A percentile compares a stretch with the other conserved stretches of the same genome.
Evolutionary conservation across 2,797 vertebrate genomes (phyloP).

Genomic region (Taenioides sp.): DNA sequence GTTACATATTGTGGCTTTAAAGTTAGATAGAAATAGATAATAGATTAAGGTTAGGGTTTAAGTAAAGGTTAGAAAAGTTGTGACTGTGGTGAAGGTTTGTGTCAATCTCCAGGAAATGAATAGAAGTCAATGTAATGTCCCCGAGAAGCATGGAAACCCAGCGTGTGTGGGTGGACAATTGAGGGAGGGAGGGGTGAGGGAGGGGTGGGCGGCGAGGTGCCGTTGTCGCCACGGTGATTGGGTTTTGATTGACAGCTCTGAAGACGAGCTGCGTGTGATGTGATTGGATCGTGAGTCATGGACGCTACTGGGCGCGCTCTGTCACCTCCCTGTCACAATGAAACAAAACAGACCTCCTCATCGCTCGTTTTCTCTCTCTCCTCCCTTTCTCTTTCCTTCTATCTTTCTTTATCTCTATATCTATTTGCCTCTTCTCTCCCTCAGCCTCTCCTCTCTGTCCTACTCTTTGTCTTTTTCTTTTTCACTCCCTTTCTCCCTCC

Average conservation of each 20-base stretch:
- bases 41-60: no score
- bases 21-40: no score
- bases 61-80: no score
- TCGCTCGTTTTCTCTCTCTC: not conserved
- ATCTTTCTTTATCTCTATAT: not conserved
- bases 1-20: no score
- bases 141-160: no score
- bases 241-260: constrained; percentile 65
- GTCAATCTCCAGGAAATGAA: no score
- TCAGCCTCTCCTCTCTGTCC: no score
- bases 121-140: no score
- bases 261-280: constrained; percentile 52
- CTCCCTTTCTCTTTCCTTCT: not conserved
- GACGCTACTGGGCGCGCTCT: not conserved
- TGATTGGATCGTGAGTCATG: constrained; percentile 59
- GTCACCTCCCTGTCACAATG: not conserved
- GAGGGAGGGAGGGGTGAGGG: constrained; percentile 32
- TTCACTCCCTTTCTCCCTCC: not conserved
- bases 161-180: not conserved
- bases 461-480: not conserved
- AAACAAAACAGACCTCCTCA: not conserved
- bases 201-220: constrained; percentile 38
- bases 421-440: no score
- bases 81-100: no score
- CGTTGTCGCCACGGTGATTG: constrained; percentile 48